Evolutionary conservation across 1,140 invertebrate species (phyloP), one percentile per base, ranked within the genome.

Genomic region (Apolygus lucorum): DNA sequence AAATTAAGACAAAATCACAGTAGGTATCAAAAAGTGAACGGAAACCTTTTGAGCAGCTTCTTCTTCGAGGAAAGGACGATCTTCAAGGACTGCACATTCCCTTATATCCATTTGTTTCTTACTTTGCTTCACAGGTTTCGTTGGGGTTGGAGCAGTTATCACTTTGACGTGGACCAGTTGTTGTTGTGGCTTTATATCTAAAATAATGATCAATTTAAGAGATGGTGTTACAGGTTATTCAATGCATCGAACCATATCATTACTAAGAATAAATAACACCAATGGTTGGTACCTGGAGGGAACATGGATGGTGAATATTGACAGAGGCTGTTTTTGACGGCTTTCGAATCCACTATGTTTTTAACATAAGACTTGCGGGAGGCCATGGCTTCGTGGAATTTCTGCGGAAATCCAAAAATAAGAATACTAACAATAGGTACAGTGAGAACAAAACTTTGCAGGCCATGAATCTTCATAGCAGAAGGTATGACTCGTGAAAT

Each of bases 321-420:
- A 63, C 28, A 63, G 4, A 74, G 67, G 25, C 65, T 72, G 14
- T 59, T 42, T 67, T 62, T 69, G 21, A 74, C 63, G 8, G 64
- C 66, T 27, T 66, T 63, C 14, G 73, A 68, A 52, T 72, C 71
- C 13, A 69, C n/a, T n/a, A 74, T 72, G 28, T 68, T 74, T 25
- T 34, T 49, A 2, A 73, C 67, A 29, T 73, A 74, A 0, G 69
- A 70, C 29, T 74, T 74, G 42, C 71, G 34, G 26, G 73, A 70
- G 25, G 72, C 68, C 73, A 74, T 74, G 25, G 71, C 73, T 68
- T 74, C 73, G 34, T 73, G 62, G 62, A 74, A 74, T 72, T 73
- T 74, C 71, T 74, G 67, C 21, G 68, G 68, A 67, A 67, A 52
- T 13, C 42, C 63, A 24, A 42, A 69, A 27, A 42, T 29, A 52